Evolutionary conservation across 2,797 vertebrate species (phyloP), one percentile per base, ranked within the genome.

Genomic region (Botia almorhae): DNA sequence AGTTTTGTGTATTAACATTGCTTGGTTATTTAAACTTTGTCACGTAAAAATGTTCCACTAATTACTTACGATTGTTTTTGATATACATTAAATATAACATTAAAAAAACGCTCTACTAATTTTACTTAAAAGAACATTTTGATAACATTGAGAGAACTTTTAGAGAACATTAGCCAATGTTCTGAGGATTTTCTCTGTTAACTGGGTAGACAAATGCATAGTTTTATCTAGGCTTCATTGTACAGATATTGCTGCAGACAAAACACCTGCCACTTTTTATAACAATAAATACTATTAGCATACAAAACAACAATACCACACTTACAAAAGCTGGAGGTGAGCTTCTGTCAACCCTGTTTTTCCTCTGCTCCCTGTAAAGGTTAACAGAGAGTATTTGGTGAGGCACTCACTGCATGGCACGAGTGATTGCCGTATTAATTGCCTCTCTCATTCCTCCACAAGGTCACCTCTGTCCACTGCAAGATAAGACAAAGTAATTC

Each of bases 401-500:
- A 92, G 91, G 92, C 91, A 90, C 93, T 92, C 92, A 87, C 90
- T 91, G 90, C 90, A 88, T 90, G 85, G 86, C 89, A 91, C 88
- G 91, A 93, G 92, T 94, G 93, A 94, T 93, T 91, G 93, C 92
- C 91, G 90, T 90, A 94, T 94, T 95, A 94, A 95, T 94, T 95
- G 93, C 92, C 92, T 92, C 91, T 92, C 92, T 90, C 87, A 87
- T 91, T 91, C 88, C 87, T 85, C 85, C 83, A 83, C 88, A 91
- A 91, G 92, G 94, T 94, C 94, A 94, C 90, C 78, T 55, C 74
- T 75, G 86, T 90, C 91, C 90, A 87, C 86, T 83, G 87, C 80
- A 84, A 86, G 89, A 88, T 88, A 89, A 75, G 80, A 88, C 86
- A 79, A 85, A 84, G 84, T 83, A 85, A 86, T 87, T 87, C 87